These are phyloP conservation scores for Cinclus mexicanus DNA, from an alignment of 2,113 vertebrate species.

Conservation along the genomic window DNA sequence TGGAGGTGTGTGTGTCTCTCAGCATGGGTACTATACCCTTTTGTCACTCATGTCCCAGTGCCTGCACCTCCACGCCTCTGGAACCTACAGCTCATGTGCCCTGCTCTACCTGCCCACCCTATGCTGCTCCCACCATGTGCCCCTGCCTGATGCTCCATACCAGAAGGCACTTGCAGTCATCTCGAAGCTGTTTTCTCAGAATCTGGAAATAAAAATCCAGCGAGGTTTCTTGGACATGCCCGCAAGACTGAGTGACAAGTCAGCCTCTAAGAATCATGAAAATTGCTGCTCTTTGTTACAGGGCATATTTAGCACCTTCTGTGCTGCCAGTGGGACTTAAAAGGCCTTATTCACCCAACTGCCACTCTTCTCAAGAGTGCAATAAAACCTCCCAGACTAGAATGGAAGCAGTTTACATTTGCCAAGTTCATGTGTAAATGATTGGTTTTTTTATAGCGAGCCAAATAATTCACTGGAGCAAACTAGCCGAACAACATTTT, in stretches of 20 bases:
- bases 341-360: neutral
- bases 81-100: fast-evolving
- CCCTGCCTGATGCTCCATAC: neutral
- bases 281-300: neutral
- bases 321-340: neutral
- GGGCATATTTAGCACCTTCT: neutral
- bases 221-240: neutral
- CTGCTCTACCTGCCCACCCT: neutral
- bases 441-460: fast-evolving
- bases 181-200: neutral
- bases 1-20: neutral
- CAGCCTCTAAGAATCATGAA: neutral
- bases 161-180: neutral
- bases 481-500: neutral
- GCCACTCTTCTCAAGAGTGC: neutral
- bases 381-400: neutral
- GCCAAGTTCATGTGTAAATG: constrained; percentile 4
- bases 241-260: neutral
- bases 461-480: constrained; percentile 1
- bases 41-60: neutral
- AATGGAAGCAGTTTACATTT: constrained; percentile 16
- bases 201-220: neutral
- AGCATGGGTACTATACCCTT: fast-evolving
- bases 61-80: neutral
- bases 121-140: fast-evolving